These are phyloP conservation scores for Noctua fimbriata DNA, from an alignment of 2,888 invertebrate genomes.

Conservation along the genomic window DNA sequence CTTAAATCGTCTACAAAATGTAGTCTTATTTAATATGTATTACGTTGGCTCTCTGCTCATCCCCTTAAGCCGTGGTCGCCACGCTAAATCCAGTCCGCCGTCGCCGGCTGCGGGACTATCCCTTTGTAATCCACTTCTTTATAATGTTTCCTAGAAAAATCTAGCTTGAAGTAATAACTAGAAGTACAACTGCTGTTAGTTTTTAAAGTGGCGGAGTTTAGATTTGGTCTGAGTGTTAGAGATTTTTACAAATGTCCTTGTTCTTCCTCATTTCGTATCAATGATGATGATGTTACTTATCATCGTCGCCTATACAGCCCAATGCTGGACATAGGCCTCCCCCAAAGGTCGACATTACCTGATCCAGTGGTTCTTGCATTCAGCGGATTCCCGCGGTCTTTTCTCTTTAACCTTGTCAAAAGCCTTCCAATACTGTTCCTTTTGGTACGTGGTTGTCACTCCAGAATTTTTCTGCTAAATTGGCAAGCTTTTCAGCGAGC, in stretches of 20 bases:
- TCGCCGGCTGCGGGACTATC: constrained; percentile 46
- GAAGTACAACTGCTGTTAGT: constrained; percentile 12
- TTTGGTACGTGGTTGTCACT: background rate
- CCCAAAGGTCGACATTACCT: background rate
- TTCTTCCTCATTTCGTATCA: background rate
- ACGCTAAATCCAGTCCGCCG: constrained; percentile 53
- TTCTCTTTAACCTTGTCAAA: background rate
- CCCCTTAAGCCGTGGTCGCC: constrained; percentile 56
- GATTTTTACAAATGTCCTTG: background rate
- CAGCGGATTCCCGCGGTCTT: background rate
- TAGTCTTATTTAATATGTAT: constrained; percentile 64
- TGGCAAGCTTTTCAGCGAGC: background rate
- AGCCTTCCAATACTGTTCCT: background rate
- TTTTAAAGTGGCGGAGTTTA: constrained; percentile 22
- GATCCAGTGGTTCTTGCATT: background rate
- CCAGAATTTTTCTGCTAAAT: background rate
- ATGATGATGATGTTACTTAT: background rate
- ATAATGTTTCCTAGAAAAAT: constrained; percentile 60
- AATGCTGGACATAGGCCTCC: background rate
- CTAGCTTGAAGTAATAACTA: constrained; percentile 42
- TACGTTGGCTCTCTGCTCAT: constrained; percentile 51
- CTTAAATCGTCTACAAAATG: constrained; percentile 30
- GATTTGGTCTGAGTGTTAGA: background rate
- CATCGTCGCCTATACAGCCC: background rate
- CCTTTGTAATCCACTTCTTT: constrained; percentile 57